phyloP scores from a whole-genome alignment of 2,113 vertebrate genomes.

The Nematolebias whitei region DNA sequence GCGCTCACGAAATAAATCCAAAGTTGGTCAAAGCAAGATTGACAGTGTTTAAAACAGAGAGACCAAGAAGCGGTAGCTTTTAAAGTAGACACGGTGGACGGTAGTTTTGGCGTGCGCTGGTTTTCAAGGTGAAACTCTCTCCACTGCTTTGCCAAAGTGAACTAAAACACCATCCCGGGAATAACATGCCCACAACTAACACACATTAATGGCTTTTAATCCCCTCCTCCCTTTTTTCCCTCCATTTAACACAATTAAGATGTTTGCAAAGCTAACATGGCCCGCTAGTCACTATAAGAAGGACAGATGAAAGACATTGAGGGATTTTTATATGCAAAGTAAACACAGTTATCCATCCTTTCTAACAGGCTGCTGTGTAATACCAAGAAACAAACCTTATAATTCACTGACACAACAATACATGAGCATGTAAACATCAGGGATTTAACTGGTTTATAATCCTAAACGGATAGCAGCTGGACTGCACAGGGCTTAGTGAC shows the following conservation, averaged over 20 bases:
- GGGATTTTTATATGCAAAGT: constrained; percentile 70
- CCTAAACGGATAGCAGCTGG: constrained; percentile 47
- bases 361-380: constrained; percentile 46
- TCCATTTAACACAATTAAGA: constrained; percentile 83
- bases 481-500: constrained; percentile 18
- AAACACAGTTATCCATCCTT: constrained; percentile 68
- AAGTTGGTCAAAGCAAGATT: constrained; percentile 48
- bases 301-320: constrained; percentile 77
- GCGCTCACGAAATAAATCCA: constrained; percentile 52
- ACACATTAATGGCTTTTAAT: constrained; percentile 82
- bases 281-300: constrained; percentile 72
- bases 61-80: constrained; percentile 49
- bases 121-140: constrained; percentile 81
- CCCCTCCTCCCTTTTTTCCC: constrained; percentile 70
- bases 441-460: constrained; percentile 62
- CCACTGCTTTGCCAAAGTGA: constrained; percentile 74
- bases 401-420: constrained; percentile 65
- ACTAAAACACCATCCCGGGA: constrained; percentile 81
- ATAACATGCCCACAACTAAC: constrained; percentile 71
- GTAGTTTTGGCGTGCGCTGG: constrained; percentile 68
- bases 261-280: constrained; percentile 82
- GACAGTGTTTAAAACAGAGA: constrained; percentile 48
- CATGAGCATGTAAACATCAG: constrained; percentile 66
- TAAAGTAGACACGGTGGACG: constrained; percentile 76
- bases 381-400: constrained; percentile 63